phyloP scores from a whole-genome alignment of 1,140 invertebrate genomes.

The Andrena cerasifolii region DNA sequence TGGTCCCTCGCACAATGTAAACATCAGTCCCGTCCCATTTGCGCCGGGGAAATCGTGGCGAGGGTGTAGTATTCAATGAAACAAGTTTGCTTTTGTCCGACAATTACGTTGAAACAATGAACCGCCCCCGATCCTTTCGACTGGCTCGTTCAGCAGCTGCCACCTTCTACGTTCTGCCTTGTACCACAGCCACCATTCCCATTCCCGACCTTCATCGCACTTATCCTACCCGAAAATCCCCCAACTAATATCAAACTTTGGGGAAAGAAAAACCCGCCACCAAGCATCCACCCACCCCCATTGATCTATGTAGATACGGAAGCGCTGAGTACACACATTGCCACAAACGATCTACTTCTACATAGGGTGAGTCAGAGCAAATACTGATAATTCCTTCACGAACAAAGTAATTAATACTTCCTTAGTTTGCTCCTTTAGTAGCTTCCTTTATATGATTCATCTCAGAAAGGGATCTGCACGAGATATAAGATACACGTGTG shows the following conservation, averaged over 20 bases:
- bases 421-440: too few species aligned
- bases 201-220: slow-evolving; percentile 12
- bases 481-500: too few species aligned
- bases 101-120: slow-evolving; percentile 79
- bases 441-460: too few species aligned
- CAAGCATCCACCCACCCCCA: slow-evolving; percentile 7
- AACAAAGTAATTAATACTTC: too few species aligned
- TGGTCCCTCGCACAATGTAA: slow-evolving; percentile 49
- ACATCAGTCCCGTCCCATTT: slow-evolving; percentile 33
- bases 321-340: not conserved
- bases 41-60: slow-evolving; percentile 8
- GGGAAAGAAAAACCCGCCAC: slow-evolving; percentile 50
- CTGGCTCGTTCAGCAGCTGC: slow-evolving; percentile 63
- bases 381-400: too few species aligned
- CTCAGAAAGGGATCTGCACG: too few species aligned
- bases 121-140: slow-evolving; percentile 55
- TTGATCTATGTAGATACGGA: slow-evolving; percentile 16
- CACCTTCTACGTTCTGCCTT: slow-evolving; percentile 48
- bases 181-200: slow-evolving; percentile 13
- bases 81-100: slow-evolving; percentile 79
- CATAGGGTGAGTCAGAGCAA: too few species aligned
- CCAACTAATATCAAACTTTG: slow-evolving; percentile 78
- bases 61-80: slow-evolving; percentile 73
- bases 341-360: too few species aligned
- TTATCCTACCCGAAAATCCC: slow-evolving; percentile 52